A percentile compares a stretch with the other conserved stretches of the same genome.
Evolutionary conservation across 2,888 invertebrate genomes (phyloP).

Genomic region (Fragum sueziense): DNA sequence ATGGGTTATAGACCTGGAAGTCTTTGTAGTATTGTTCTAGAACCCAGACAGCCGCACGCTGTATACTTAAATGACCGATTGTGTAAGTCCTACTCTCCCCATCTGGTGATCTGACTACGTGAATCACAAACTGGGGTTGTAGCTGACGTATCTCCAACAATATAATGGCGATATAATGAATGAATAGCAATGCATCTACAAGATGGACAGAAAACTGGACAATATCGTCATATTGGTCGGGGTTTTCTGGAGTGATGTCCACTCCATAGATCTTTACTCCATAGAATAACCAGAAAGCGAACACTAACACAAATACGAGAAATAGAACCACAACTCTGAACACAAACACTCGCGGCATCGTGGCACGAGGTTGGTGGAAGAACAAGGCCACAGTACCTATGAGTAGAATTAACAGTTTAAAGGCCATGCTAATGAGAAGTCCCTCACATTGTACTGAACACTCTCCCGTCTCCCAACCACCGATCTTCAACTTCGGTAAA

Average conservation of each 20-base stretch:
- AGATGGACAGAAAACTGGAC: slow-evolving; percentile 96
- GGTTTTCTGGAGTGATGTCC: slow-evolving; percentile 85
- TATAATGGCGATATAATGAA: slow-evolving; percentile 96
- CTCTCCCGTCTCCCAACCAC: slow-evolving; percentile 80
- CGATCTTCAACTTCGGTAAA: slow-evolving; percentile 91
- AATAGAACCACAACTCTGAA: slow-evolving; percentile 94
- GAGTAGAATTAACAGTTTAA: slow-evolving; percentile 93
- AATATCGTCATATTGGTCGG: slow-evolving; percentile 88
- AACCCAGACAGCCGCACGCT: slow-evolving; percentile 96
- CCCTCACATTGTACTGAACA: slow-evolving; percentile 87
- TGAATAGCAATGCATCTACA: slow-evolving; percentile 95
- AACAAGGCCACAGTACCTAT: slow-evolving; percentile 97
- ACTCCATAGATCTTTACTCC: slow-evolving; percentile 97
- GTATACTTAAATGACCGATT: slow-evolving; percentile 90
- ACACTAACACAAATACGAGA: slow-evolving; percentile 94
- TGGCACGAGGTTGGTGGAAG: slow-evolving; percentile 91
- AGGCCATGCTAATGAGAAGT: slow-evolving; percentile 93
- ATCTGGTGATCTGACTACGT: slow-evolving; percentile 95
- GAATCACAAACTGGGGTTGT: slow-evolving; percentile 89
- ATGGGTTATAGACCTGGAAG: slow-evolving; percentile 98
- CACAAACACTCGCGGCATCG: slow-evolving; percentile 95
- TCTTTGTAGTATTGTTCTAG: slow-evolving; percentile 96
- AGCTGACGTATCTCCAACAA: slow-evolving; percentile 96
- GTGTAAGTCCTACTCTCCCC: slow-evolving; percentile 93
- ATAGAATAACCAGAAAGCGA: slow-evolving; percentile 99